Evolutionary conservation across 1,140 invertebrate species (phyloP).

Genomic region (Leptoteleia sp.): DNA sequence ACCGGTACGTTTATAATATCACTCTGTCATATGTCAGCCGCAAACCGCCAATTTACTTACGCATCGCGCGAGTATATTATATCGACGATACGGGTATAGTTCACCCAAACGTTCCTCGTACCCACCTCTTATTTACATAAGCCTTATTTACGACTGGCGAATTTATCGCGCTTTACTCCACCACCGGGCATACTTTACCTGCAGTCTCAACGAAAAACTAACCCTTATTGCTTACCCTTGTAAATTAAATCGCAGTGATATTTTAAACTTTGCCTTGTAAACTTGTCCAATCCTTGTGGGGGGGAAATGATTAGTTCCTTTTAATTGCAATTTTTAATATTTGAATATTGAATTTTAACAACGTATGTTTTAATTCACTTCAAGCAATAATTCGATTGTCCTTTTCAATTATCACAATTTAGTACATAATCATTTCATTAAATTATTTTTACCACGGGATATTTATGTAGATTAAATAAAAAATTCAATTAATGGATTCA

Average conservation of each 20-base stretch:
- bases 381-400: too few relatives aligned
- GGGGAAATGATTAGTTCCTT: too few relatives aligned
- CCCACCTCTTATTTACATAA: slow-evolving; percentile 67
- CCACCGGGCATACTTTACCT: slow-evolving; percentile 14
- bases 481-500: too few relatives aligned
- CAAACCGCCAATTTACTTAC: slow-evolving; percentile 64
- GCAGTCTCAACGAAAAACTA: slow-evolving; percentile 12
- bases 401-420: too few relatives aligned
- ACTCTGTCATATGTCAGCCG: slow-evolving; percentile 60
- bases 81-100: slow-evolving; percentile 57
- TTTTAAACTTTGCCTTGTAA: too few relatives aligned
- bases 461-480: too few relatives aligned
- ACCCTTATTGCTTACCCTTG: neutral
- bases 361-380: too few relatives aligned
- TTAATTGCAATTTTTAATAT: too few relatives aligned
- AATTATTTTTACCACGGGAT: too few relatives aligned
- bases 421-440: too few relatives aligned
- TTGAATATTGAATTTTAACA: too few relatives aligned
- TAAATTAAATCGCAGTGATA: slow-evolving; percentile 12
- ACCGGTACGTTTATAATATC: slow-evolving; percentile 52
- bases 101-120: slow-evolving; percentile 55
- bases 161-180: slow-evolving; percentile 50
- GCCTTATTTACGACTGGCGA: slow-evolving; percentile 63
- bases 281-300: too few relatives aligned
- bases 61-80: slow-evolving; percentile 52